These are phyloP conservation scores for Lemur catta DNA, from an alignment of 2,797 vertebrate genomes.

Conservation along the genomic window DNA sequence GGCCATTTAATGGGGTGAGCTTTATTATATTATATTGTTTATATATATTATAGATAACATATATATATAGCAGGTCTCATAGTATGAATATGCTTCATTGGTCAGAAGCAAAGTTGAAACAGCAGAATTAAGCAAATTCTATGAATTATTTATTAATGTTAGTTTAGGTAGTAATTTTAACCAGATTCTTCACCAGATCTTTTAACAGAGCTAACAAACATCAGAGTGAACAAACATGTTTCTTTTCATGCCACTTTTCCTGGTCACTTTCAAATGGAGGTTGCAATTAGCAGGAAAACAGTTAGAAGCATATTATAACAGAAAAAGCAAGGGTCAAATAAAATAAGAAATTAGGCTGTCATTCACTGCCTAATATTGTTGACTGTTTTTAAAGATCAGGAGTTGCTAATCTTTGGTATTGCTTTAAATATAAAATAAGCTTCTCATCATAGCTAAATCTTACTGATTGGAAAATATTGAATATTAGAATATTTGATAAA, in stretches of 20 bases:
- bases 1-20: background rate
- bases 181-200: background rate
- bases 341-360: background rate
- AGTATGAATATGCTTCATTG: background rate
- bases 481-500: constrained; percentile 23
- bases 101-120: background rate
- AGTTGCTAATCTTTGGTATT: background rate
- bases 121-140: background rate
- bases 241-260: constrained; percentile 1
- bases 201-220: background rate
- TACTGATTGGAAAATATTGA: constrained; percentile 20
- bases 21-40: background rate
- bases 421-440: constrained; percentile 31
- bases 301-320: constrained; percentile 1
- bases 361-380: background rate
- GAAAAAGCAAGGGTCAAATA: background rate
- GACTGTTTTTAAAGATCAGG: background rate
- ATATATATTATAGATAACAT: background rate
- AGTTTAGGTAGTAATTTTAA: constrained; percentile 19
- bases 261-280: background rate
- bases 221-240: background rate
- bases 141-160: constrained; percentile 3
- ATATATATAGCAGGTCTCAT: background rate
- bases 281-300: background rate
- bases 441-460: background rate